Evolutionary conservation across 2,797 vertebrate genomes (phyloP).

Genomic region (Pseudocheirus occidentalis): DNA sequence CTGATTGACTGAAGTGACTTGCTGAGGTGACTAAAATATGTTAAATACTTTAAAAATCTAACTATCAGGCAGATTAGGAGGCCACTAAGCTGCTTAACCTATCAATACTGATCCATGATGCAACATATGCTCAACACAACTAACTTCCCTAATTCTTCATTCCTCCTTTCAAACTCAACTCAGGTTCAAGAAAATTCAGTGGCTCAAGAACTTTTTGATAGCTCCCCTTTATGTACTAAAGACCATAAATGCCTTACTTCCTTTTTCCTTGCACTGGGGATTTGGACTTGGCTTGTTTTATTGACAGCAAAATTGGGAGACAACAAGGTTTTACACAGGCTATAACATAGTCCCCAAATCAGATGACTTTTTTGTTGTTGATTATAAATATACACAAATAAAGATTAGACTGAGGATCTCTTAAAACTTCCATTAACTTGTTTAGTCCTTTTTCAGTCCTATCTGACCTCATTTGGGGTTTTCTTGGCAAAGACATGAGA

Average conservation of each 20-base stretch:
- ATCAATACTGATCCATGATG: not conserved
- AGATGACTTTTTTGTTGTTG: not conserved
- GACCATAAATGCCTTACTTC: conserved; percentile 7
- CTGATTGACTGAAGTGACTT: no score
- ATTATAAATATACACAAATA: not conserved
- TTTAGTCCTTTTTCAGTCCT: not conserved
- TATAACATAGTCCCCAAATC: not conserved
- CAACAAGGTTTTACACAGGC: not conserved
- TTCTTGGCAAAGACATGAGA: not conserved
- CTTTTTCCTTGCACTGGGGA: not conserved
- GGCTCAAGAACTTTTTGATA: conserved; percentile 42
- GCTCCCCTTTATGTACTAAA: conserved; percentile 13
- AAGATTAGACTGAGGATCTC: not conserved
- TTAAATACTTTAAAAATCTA: conserved; percentile 40
- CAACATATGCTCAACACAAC: conserved; percentile 7
- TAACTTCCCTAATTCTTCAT: conserved; percentile 22
- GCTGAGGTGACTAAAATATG: no score
- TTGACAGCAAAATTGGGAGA: not conserved
- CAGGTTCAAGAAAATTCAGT: conserved; percentile 39
- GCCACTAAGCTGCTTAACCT: conserved; percentile 24
- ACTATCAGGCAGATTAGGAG: conserved; percentile 10
- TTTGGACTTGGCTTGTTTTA: conserved; percentile 3
- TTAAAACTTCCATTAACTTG: not conserved
- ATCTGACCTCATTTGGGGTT: not conserved
- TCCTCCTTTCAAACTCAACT: conserved; percentile 46